Percentiles rank a stretch among this genome's conserved stretches.
Conservation (phyloP, 2,888 invertebrate genomes). For the Andrena haemorrhoa region DNA sequence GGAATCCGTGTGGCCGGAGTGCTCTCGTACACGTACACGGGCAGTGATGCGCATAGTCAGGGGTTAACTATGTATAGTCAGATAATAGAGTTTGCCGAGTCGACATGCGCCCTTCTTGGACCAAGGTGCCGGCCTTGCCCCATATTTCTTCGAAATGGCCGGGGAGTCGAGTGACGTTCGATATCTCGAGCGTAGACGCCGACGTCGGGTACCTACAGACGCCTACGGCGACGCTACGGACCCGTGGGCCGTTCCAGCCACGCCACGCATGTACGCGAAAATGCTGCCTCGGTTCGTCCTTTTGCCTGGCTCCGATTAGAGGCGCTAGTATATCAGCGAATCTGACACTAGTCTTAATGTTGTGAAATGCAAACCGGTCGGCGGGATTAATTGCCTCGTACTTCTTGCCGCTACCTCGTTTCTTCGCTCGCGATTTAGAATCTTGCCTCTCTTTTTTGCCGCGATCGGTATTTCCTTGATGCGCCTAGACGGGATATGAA, state of each 20-base stretch:
- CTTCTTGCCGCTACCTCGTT: background rate
- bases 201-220: constrained; percentile 45
- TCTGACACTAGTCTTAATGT: constrained; percentile 27
- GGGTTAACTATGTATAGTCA: constrained; percentile 73
- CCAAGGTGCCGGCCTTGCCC: constrained; percentile 78
- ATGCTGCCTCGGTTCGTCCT: constrained; percentile 11
- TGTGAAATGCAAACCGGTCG: constrained; percentile 23
- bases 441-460: background rate
- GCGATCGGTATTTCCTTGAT: background rate
- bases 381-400: constrained; percentile 8
- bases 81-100: constrained; percentile 73
- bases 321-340: constrained; percentile 4
- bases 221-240: constrained; percentile 30
- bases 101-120: constrained; percentile 78
- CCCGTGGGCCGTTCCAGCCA: background rate
- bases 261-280: background rate
- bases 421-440: background rate
- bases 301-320: constrained; percentile 14
- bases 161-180: constrained; percentile 72
- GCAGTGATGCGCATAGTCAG: constrained; percentile 62
- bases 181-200: constrained; percentile 70
- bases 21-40: constrained; percentile 17
- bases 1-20: constrained; percentile 13
- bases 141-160: constrained; percentile 77
- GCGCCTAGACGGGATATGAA: background rate